Percentiles rank a stretch among this genome's conserved stretches.
phyloP scores from a whole-genome alignment of 2,113 vertebrate species.

The Tetraodon nigroviridis region DNA sequence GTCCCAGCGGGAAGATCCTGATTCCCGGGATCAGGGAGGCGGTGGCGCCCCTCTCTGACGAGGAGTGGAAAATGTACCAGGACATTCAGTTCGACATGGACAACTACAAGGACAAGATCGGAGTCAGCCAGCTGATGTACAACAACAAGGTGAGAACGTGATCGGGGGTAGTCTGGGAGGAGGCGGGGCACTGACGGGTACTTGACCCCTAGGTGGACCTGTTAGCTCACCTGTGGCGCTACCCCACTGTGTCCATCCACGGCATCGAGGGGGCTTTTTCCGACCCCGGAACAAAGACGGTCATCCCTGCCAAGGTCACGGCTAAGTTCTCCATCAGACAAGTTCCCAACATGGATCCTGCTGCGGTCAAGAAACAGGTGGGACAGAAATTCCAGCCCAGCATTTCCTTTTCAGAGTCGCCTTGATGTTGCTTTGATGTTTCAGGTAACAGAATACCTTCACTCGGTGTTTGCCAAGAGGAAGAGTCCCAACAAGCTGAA shows the following conservation, averaged over 20 bases:
- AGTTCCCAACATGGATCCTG: constrained; percentile 84
- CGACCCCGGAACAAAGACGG: constrained; percentile 82
- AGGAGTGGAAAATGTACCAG: constrained; percentile 78
- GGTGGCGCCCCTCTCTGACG: constrained; percentile 74
- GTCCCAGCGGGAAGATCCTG: constrained; percentile 80
- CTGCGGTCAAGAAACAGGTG: constrained; percentile 82
- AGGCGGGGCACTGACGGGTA: too few species aligned
- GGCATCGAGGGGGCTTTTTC: constrained; percentile 89
- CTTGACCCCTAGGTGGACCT: constrained; percentile 78
- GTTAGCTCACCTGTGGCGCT: constrained; percentile 83
- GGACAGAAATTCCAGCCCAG: background rate
- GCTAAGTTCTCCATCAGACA: constrained; percentile 92
- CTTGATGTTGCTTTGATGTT: background rate
- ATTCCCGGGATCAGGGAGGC: constrained; percentile 84
- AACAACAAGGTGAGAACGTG: constrained; percentile 77
- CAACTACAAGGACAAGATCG: constrained; percentile 73
- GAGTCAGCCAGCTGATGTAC: constrained; percentile 79
- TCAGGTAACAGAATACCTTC: constrained; percentile 78
- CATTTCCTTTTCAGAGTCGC: background rate
- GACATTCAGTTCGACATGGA: constrained; percentile 81
- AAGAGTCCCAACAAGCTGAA: constrained; percentile 84
- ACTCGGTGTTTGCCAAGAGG: constrained; percentile 79
- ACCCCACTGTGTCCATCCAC: constrained; percentile 87
- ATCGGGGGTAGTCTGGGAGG: too few species aligned
- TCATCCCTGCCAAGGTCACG: constrained; percentile 85